Percentiles rank a stretch among this genome's conserved stretches.
Conservation (phyloP, 2,113 vertebrate species). For the Capricornis sumatraensis region DNA sequence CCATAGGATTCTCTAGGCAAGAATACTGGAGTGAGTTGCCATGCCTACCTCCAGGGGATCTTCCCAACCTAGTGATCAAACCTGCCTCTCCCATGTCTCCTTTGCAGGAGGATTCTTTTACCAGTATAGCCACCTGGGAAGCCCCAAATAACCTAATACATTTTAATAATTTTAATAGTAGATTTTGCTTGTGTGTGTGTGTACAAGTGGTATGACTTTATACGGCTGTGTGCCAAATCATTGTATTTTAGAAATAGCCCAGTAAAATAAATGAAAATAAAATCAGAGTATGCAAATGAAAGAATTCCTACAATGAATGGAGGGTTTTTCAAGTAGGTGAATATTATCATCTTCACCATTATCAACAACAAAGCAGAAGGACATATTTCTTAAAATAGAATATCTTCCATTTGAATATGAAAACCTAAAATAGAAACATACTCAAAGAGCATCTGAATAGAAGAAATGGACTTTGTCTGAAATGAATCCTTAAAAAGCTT, state of each 20-base stretch:
- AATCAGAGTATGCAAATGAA: not conserved
- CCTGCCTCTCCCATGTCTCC: fast-evolving
- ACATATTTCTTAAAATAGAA: not conserved
- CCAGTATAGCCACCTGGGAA: not conserved
- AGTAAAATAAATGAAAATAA: not conserved
- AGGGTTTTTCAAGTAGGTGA: not conserved
- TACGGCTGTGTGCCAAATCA: not conserved
- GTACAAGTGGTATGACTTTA: not conserved
- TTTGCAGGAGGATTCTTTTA: not conserved
- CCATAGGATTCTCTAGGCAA: not conserved
- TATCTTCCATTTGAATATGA: not conserved
- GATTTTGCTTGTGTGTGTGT: not conserved
- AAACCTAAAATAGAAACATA: not conserved
- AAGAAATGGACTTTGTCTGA: not conserved
- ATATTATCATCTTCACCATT: not conserved
- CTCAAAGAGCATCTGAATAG: not conserved
- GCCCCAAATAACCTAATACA: not conserved
- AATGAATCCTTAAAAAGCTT: not conserved
- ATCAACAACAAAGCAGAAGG: not conserved
- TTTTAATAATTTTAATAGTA: not conserved
- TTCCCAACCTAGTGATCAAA: not conserved
- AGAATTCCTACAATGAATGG: not conserved
- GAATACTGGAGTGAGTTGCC: not conserved
- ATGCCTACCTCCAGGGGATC: not conserved
- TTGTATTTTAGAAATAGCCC: not conserved